phyloP scores from a whole-genome alignment of 2,113 vertebrate genomes.

The Bufo bufo region DNA sequence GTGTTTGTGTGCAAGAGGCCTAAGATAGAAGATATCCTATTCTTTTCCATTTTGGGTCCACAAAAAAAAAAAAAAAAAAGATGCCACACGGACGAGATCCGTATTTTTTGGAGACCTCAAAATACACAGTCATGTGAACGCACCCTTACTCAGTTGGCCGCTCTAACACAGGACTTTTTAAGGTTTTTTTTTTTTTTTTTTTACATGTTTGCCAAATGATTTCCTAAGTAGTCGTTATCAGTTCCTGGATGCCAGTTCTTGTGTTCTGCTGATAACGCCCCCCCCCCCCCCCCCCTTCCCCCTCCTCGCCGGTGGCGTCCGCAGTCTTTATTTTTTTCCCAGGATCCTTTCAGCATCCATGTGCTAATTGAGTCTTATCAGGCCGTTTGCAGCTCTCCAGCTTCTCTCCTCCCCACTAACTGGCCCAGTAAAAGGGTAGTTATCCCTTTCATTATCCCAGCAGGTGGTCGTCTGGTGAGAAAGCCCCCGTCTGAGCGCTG shows the following conservation, averaged over 20 bases:
- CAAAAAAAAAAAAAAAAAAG: too few relatives aligned
- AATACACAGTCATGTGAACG: too few relatives aligned
- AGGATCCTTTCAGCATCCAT: not conserved
- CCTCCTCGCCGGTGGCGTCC: not conserved
- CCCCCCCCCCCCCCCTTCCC: not conserved
- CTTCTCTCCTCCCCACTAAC: not conserved
- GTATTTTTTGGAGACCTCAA: too few relatives aligned
- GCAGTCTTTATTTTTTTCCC: not conserved
- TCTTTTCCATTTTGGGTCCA: too few relatives aligned
- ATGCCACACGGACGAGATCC: too few relatives aligned
- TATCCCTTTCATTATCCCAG: slow-evolving; percentile 68
- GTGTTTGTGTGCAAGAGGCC: too few relatives aligned
- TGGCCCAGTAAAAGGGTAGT: slow-evolving; percentile 35
- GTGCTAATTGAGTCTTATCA: slow-evolving; percentile 46
- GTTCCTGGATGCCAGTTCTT: not conserved
- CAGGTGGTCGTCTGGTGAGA: slow-evolving; percentile 58
- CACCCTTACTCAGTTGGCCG: too few relatives aligned
- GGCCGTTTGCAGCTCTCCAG: not conserved
- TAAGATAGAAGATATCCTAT: too few relatives aligned
- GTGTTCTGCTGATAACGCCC: too few relatives aligned
- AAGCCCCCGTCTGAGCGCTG: not conserved
- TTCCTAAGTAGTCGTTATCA: not conserved
- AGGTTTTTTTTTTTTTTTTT: too few relatives aligned
- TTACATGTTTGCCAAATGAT: too few relatives aligned
- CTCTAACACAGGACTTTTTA: too few relatives aligned